Percentiles rank a stretch among this genome's conserved stretches.
phyloP scores from a whole-genome alignment of 2,888 invertebrate species.

The Helicoverpa assulta region DNA sequence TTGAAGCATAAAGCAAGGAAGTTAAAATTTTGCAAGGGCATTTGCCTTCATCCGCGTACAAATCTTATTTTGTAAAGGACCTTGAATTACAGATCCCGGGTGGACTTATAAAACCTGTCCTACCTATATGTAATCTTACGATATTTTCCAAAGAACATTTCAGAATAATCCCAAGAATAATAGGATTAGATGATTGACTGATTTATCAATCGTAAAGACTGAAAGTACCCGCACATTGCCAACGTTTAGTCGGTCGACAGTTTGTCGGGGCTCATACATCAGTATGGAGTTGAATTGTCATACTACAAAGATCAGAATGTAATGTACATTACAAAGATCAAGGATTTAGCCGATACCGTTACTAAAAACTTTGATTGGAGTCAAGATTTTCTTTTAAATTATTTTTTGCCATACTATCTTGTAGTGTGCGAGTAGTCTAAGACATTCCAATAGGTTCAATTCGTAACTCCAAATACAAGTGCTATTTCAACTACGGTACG shows the following conservation, averaged over 20 bases:
- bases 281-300: too few species aligned
- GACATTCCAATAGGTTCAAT: background rate
- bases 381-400: too few species aligned
- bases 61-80: background rate
- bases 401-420: too few species aligned
- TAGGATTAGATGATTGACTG: background rate
- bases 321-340: too few species aligned
- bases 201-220: background rate
- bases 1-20: too few species aligned
- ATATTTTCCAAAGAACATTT: background rate
- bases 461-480: background rate
- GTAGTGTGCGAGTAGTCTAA: too few species aligned
- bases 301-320: too few species aligned
- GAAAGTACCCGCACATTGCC: background rate
- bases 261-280: too few species aligned
- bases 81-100: background rate
- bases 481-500: background rate
- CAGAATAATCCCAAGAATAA: slow-evolving; percentile 2
- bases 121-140: background rate
- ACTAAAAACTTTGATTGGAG: too few species aligned
- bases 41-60: background rate
- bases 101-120: background rate
- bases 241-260: too few species aligned
- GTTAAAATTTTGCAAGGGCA: too few species aligned
- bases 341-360: too few species aligned